Evolutionary conservation across 2,888 invertebrate genomes (phyloP).

Genomic region (Ischnus inquisitorius): DNA sequence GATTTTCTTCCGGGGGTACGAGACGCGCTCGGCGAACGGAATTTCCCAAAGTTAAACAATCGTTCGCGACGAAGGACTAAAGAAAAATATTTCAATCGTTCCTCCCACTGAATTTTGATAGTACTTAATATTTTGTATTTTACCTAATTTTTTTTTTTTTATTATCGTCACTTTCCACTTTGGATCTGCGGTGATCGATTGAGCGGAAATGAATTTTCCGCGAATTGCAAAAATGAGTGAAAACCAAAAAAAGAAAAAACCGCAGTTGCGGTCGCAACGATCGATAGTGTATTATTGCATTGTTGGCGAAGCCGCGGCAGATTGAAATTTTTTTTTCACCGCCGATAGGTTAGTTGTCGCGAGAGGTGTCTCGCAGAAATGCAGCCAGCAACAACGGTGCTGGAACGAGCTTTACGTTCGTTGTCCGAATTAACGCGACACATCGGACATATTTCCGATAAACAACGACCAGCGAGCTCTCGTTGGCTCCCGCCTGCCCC

Average conservation of each 20-base stretch:
- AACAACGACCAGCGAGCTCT: constrained; percentile 47
- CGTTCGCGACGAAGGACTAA: background rate
- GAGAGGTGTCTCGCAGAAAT: constrained; percentile 6
- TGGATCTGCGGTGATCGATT: background rate
- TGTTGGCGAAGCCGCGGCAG: background rate
- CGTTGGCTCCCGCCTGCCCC: background rate
- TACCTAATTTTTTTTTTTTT: background rate
- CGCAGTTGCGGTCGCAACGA: constrained; percentile 7
- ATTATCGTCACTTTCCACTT: too few relatives aligned
- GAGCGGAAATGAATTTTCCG: background rate
- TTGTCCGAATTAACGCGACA: constrained; percentile 66
- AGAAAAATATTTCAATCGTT: background rate
- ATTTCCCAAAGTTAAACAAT: background rate
- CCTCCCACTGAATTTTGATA: background rate
- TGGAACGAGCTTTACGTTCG: constrained; percentile 58
- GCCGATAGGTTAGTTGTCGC: constrained; percentile 1
- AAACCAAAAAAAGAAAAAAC: background rate
- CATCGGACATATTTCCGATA: constrained; percentile 65
- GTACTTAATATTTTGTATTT: background rate
- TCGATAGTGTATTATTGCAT: constrained; percentile 36
- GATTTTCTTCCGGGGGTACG: background rate
- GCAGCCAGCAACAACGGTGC: background rate
- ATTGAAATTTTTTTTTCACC: constrained; percentile 3
- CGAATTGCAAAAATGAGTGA: background rate
- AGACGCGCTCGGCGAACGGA: constrained; percentile 1